These are phyloP conservation scores for Littorina saxatilis DNA, from an alignment of 1,140 invertebrate genomes.

Conservation along the genomic window DNA sequence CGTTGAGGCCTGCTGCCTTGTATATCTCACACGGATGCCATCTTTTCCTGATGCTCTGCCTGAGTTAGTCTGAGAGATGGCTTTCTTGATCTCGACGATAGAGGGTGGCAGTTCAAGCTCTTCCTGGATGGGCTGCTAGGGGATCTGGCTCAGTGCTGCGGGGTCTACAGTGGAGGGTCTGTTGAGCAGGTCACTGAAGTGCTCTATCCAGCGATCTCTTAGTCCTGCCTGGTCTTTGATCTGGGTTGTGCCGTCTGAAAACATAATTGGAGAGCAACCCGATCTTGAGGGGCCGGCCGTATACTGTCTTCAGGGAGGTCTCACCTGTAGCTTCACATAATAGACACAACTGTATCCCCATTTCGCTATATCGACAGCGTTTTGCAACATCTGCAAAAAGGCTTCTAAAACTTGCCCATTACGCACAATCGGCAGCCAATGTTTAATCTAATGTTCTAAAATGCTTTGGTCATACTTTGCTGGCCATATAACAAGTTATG, in stretches of 20 bases:
- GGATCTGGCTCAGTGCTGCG: neutral
- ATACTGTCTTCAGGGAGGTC: neutral
- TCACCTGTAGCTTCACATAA: too few relatives aligned
- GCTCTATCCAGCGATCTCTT: neutral
- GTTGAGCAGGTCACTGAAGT: neutral
- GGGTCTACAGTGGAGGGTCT: neutral
- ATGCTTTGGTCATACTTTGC: too few relatives aligned
- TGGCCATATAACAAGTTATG: too few relatives aligned
- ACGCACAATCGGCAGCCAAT: too few relatives aligned
- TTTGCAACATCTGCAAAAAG: too few relatives aligned
- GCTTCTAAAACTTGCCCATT: too few relatives aligned
- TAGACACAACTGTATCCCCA: too few relatives aligned
- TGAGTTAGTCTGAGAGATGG: neutral
- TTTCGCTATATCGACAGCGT: too few relatives aligned
- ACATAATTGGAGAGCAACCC: neutral
- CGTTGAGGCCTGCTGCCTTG: conserved; percentile 9
- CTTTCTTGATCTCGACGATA: neutral
- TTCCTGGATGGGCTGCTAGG: neutral
- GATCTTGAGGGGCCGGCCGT: neutral
- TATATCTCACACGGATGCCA: conserved; percentile 27
- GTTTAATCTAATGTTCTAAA: too few relatives aligned
- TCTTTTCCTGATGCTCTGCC: conserved; percentile 31
- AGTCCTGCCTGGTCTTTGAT: neutral
- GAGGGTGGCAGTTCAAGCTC: neutral
- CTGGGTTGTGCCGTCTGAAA: neutral